phyloP scores from a whole-genome alignment of 2,113 vertebrate species.

The Picathartes gymnocephalus region DNA sequence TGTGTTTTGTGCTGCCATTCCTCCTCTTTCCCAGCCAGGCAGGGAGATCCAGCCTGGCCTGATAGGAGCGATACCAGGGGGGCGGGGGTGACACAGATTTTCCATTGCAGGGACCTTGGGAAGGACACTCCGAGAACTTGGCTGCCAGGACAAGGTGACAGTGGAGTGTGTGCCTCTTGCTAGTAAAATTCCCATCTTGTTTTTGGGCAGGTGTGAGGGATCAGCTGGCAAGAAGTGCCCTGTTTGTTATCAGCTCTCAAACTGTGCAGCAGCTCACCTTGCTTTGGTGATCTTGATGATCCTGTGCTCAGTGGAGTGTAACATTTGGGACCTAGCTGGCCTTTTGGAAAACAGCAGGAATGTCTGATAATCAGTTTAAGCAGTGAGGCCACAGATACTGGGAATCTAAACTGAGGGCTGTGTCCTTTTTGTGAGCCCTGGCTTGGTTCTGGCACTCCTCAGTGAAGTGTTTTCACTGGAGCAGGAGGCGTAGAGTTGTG shows the following conservation, averaged over 20 bases:
- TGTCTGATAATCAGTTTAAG: not conserved
- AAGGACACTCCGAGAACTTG: not conserved
- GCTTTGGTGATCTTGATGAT: not conserved
- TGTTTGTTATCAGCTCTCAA: not conserved
- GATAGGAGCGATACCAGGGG: not conserved
- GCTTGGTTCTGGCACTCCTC: not conserved
- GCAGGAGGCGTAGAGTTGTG: not conserved
- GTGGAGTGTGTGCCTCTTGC: not conserved
- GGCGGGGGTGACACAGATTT: not conserved
- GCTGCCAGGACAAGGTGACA: not conserved
- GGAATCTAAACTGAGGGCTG: not conserved
- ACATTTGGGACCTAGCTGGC: not conserved
- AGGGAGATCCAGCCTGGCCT: slow-evolving; percentile 21
- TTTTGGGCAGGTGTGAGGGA: not conserved
- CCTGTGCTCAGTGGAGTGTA: not conserved
- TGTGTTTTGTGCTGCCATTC: slow-evolving; percentile 55
- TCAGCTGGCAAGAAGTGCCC: not conserved
- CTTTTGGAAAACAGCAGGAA: not conserved
- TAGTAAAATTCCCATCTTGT: not conserved
- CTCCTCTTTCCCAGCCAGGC: slow-evolving; percentile 70
- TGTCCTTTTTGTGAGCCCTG: not conserved
- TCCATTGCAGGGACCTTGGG: not conserved
- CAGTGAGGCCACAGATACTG: not conserved
- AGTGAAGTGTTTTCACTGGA: not conserved
- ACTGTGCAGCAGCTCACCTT: not conserved